Evolutionary conservation across 1,140 invertebrate genomes (phyloP).

Genomic region (Cataglyphis hispanica): DNA sequence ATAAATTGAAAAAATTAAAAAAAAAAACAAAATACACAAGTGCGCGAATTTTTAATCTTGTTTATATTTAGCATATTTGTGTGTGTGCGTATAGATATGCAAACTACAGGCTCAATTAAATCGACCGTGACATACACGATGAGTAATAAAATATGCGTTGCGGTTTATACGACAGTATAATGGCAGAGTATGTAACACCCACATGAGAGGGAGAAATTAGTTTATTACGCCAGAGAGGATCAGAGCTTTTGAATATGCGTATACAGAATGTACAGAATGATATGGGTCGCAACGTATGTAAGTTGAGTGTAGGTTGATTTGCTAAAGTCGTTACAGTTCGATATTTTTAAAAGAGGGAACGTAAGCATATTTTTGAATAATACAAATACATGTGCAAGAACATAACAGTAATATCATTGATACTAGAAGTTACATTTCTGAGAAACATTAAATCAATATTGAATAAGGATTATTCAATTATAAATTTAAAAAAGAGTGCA

Average conservation of each 20-base stretch:
- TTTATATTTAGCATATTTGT: background rate
- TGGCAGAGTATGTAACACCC: background rate
- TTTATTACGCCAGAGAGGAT: conserved; percentile 28
- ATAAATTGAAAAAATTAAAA: too few relatives aligned
- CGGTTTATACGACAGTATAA: conserved; percentile 11
- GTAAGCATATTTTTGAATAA: background rate
- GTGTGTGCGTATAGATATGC: background rate
- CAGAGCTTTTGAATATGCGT: background rate
- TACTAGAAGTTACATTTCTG: background rate
- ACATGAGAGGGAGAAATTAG: conserved; percentile 20
- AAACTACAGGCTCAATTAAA: conserved; percentile 10
- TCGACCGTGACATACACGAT: conserved; percentile 2
- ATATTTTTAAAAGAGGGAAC: conserved; percentile 13
- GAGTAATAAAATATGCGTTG: conserved; percentile 7
- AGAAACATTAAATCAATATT: background rate
- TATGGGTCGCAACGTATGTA: background rate
- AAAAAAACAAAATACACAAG: background rate
- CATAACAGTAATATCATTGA: too few relatives aligned
- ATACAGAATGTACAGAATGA: background rate
- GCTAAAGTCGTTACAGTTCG: background rate
- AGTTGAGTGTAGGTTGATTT: background rate
- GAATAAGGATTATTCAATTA: background rate
- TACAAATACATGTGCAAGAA: too few relatives aligned
- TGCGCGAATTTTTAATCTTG: background rate
- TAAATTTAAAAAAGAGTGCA: background rate